phyloP scores from a whole-genome alignment of 2,113 vertebrate genomes.

The Tretioscincus oriximinensis region DNA sequence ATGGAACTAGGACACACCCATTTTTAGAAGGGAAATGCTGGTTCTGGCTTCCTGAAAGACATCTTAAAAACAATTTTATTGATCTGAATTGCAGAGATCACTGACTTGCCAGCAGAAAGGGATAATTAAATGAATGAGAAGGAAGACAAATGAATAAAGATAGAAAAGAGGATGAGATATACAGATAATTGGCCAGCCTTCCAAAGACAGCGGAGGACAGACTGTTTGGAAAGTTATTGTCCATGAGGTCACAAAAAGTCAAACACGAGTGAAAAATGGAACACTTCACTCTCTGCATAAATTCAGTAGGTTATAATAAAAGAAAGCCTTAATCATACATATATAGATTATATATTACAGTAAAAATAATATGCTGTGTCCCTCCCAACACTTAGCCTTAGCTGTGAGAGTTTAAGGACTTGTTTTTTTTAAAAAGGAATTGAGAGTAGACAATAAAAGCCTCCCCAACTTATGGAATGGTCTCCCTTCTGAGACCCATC shows the following conservation, averaged over 20 bases:
- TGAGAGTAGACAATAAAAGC: too few relatives aligned
- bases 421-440: too few relatives aligned
- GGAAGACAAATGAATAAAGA: accelerated
- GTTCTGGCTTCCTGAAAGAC: background rate
- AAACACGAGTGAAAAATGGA: too few relatives aligned
- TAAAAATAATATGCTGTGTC: background rate
- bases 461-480: too few relatives aligned
- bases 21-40: background rate
- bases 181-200: too few relatives aligned
- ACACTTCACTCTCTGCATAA: background rate
- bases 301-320: background rate
- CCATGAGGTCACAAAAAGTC: too few relatives aligned
- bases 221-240: too few relatives aligned
- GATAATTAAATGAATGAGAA: background rate
- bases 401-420: too few relatives aligned
- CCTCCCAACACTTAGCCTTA: background rate
- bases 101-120: conserved; percentile 3
- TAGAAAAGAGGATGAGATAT: background rate
- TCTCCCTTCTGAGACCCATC: too few relatives aligned
- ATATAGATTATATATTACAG: background rate
- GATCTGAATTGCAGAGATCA: background rate
- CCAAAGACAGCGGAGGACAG: too few relatives aligned
- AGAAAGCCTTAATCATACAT: background rate
- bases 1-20: background rate
- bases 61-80: background rate